Conservation (phyloP, 1,140 invertebrate species). For the Zaprionus ornatus region DNA sequence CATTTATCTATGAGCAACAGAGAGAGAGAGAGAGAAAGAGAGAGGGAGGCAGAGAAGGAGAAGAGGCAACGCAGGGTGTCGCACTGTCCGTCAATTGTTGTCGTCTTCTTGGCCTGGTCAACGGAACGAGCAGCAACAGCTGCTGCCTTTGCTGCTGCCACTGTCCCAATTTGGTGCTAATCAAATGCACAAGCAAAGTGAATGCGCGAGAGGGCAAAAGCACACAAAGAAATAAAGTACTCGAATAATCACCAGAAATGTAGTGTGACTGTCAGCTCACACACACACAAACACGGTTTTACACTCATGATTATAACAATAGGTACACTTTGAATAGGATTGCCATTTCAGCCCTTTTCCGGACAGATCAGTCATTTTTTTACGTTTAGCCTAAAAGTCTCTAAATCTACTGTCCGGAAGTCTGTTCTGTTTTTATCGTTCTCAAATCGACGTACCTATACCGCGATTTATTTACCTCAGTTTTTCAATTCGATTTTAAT, state of each 20-base stretch:
- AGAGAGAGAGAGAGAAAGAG: background rate
- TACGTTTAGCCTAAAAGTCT: no score
- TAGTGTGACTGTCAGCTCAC: conserved; percentile 39
- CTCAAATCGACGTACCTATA: no score
- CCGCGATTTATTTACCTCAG: no score
- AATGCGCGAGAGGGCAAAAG: conserved; percentile 18
- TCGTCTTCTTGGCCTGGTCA: conserved; percentile 18
- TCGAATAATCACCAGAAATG: conserved; percentile 51
- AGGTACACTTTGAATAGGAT: background rate
- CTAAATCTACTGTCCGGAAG: no score
- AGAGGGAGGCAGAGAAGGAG: background rate
- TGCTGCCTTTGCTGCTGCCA: conserved; percentile 6
- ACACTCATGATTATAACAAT: no score
- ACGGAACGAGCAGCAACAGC: conserved; percentile 42
- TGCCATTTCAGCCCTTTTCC: no score
- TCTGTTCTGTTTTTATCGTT: no score
- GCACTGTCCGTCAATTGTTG: conserved; percentile 18
- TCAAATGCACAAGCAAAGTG: conserved; percentile 51
- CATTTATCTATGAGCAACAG: background rate
- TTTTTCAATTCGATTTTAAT: no score
- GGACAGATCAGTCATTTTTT: no score
- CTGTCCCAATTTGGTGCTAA: conserved; percentile 50
- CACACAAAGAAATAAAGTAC: conserved; percentile 38
- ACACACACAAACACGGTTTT: background rate
- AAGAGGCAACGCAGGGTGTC: background rate